phyloP scores from a whole-genome alignment of 2,113 vertebrate species.

The Triplophysa dalaica region DNA sequence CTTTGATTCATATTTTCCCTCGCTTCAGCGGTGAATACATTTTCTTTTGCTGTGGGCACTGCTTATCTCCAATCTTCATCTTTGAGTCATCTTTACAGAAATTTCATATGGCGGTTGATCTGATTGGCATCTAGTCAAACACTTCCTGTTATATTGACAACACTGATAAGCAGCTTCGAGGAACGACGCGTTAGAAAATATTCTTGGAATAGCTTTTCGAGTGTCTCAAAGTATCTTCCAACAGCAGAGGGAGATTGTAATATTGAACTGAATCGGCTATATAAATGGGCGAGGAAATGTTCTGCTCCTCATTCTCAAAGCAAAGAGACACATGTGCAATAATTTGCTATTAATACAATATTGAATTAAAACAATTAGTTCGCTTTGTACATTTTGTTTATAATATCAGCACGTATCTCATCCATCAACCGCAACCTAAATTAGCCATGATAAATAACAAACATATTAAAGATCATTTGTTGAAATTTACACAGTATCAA shows the following conservation, averaged over 20 bases:
- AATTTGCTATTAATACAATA: too few relatives aligned
- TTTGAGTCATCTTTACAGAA: constrained; percentile 46
- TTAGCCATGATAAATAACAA: not conserved
- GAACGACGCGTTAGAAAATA: not conserved
- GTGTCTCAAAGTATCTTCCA: not conserved
- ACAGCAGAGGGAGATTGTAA: not conserved
- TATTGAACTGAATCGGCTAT: not conserved
- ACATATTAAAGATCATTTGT: not conserved
- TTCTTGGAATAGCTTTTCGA: constrained; percentile 40
- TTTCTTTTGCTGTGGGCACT: not conserved
- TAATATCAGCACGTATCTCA: too few relatives aligned
- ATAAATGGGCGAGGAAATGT: too few relatives aligned
- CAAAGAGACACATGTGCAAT: too few relatives aligned
- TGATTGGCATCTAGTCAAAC: constrained; percentile 40
- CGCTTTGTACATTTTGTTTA: too few relatives aligned
- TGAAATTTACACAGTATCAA: constrained; percentile 46
- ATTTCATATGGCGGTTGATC: constrained; percentile 33
- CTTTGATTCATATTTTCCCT: constrained; percentile 63
- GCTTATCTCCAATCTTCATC: not conserved
- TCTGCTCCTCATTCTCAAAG: too few relatives aligned
- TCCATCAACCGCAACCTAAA: too few relatives aligned
- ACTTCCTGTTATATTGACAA: constrained; percentile 54
- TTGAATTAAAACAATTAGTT: too few relatives aligned
- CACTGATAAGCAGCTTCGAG: constrained; percentile 44
- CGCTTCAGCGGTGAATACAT: constrained; percentile 24